Percentiles rank a stretch among this genome's conserved stretches.
phyloP scores from a whole-genome alignment of 2,113 vertebrate species.

The Pseudorectes ferrugineus region DNA sequence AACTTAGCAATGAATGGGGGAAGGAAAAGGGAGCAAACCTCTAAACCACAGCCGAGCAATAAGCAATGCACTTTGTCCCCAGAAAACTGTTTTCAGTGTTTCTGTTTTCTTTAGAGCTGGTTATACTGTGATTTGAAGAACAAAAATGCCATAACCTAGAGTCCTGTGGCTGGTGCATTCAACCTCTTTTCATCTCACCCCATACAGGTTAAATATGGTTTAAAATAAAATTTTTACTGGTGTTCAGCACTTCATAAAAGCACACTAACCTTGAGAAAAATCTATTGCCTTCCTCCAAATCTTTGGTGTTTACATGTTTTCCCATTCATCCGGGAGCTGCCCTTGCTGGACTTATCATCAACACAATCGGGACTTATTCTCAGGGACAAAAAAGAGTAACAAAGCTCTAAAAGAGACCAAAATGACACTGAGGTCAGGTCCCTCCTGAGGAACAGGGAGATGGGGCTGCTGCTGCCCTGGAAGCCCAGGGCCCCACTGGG shows the following conservation, averaged over 20 bases:
- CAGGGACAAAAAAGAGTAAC: neutral
- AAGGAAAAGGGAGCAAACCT: neutral
- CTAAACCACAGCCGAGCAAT: neutral
- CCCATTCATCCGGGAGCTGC: neutral
- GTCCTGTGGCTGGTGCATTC: neutral
- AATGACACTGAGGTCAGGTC: neutral
- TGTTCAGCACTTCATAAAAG: neutral
- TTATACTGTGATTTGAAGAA: slow-evolving; percentile 1
- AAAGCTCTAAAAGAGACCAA: neutral
- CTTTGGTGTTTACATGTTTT: neutral
- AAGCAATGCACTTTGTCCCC: neutral
- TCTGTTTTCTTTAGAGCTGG: slow-evolving; percentile 13
- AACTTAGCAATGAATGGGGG: neutral
- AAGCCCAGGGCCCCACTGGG: rapidly evolving
- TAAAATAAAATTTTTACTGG: slow-evolving; percentile 32
- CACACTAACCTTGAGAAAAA: neutral
- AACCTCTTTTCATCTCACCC: neutral
- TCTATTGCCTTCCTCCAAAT: neutral
- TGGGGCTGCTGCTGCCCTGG: neutral
- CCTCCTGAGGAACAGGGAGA: neutral
- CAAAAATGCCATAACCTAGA: neutral
- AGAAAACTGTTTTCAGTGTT: neutral
- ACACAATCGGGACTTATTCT: neutral
- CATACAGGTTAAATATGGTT: neutral
- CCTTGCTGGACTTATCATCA: neutral